phyloP scores from a whole-genome alignment of 1,140 invertebrate genomes.

The Atta cephalotes region DNA sequence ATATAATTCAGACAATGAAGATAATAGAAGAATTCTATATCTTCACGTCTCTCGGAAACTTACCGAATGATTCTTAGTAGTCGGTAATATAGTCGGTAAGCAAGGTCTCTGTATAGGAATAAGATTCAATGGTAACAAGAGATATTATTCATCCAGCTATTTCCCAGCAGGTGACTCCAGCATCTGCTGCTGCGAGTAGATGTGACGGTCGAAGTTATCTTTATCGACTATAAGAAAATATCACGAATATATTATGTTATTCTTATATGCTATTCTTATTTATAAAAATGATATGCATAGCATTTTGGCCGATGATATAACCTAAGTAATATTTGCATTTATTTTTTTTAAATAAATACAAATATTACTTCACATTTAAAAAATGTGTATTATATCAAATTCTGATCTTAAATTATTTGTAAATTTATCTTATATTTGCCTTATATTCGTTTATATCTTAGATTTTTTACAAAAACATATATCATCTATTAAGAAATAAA shows the following conservation, averaged over 20 bases:
- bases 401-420: not conserved
- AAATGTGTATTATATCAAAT: not conserved
- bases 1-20: conserved; percentile 64
- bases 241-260: not conserved
- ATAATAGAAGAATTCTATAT: conserved; percentile 69
- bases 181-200: conserved; percentile 11
- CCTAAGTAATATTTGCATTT: not conserved
- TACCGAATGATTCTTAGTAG: conserved; percentile 61
- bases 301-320: not conserved
- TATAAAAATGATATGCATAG: not conserved
- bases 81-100: conserved; percentile 76
- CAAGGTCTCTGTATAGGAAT: conserved; percentile 45
- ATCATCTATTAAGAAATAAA: too few relatives aligned
- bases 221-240: conserved; percentile 20
- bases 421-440: not conserved
- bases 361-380: not conserved
- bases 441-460: not conserved
- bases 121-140: conserved; percentile 54
- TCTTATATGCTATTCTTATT: not conserved
- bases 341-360: not conserved
- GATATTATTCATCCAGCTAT: conserved; percentile 46
- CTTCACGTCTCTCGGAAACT: conserved; percentile 44
- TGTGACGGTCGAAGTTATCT: not conserved
- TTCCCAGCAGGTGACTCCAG: conserved; percentile 70
- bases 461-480: too few relatives aligned